Evolutionary conservation across 2,888 invertebrate genomes (phyloP).

Genomic region (Lepidonotus clava): DNA sequence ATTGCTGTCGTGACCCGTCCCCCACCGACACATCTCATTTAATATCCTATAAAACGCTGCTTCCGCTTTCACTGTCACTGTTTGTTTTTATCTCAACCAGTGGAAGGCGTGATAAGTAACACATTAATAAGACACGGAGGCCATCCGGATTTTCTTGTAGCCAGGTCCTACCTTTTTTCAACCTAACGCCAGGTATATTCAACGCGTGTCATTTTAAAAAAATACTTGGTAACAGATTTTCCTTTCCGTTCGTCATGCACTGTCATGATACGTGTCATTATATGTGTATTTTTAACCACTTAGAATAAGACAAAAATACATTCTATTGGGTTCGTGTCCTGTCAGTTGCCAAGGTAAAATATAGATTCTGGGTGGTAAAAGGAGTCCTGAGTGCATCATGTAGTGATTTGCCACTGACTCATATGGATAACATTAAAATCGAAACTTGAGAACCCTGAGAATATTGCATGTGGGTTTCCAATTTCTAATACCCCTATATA

Average conservation of each 20-base stretch:
- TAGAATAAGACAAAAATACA: too few relatives aligned
- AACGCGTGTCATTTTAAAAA: too few relatives aligned
- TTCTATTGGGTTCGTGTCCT: too few relatives aligned
- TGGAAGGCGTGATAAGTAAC: not conserved
- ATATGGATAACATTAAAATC: too few relatives aligned
- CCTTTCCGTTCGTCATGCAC: not conserved
- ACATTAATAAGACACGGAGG: conserved; percentile 2
- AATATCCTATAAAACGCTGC: not conserved
- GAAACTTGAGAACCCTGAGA: too few relatives aligned
- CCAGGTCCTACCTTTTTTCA: not conserved
- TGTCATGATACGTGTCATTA: not conserved
- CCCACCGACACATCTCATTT: not conserved
- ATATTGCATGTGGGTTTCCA: too few relatives aligned
- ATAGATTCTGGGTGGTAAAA: too few relatives aligned
- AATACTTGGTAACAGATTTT: too few relatives aligned
- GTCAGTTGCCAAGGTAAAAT: too few relatives aligned
- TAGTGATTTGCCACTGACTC: too few relatives aligned
- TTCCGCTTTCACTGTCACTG: not conserved
- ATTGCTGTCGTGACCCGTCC: not conserved
- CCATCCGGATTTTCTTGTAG: not conserved
- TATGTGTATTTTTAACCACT: not conserved
- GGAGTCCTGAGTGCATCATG: too few relatives aligned
- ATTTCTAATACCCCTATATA: too few relatives aligned
- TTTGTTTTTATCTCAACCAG: conserved; percentile 16
- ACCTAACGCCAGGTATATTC: conserved; percentile 1